Evolutionary conservation across 2,113 vertebrate species (phyloP), one percentile per base, ranked within the genome.

Genomic region (Malurus alboscapulatus): DNA sequence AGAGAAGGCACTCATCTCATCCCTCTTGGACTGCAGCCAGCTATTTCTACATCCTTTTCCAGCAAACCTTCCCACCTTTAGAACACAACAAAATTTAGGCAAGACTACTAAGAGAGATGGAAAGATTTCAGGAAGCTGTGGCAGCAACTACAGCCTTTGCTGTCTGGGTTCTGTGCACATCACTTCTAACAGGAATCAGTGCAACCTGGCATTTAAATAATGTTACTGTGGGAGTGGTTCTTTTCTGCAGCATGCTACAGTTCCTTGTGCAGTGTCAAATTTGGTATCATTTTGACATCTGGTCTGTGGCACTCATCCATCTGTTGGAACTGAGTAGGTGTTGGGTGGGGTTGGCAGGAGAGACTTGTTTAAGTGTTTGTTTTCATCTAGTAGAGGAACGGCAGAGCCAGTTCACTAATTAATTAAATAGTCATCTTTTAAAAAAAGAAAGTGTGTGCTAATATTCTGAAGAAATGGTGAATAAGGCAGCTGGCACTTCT

Each of bases 291-390:
- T 92, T 90, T 88, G 85, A 92, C 88, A 83, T 88, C 83, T 96
- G 88, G 59, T 92, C 90, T 85, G 53, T 75, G 90, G 95, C 94
- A 75, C n/a, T 72, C 88, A 71, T 95, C 93, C 87, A 91, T 83
- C 84, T 93, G 89, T n/a, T 92, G 58, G 87, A 92, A 92, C 54
- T 51, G 87, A 94, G 93, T 93, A 89, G 91, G 87, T 89, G 93
- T 87, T 90, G 93, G 93, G 94, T 89, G 89, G 59, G 71, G 95
- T 42, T 92, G 93, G 78, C 84, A 93, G 59, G 44, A 92, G 67
- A 87, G 63, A 69, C 63, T 90, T 68, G 73, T 88, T 92, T 72
- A 89, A 93, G 80, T 77, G 87, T 85, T 93, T 95, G 93, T 92
- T 96, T 96, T 92, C 72, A 71, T 79, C 63, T 62, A 77, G 74